Base-by-base conservation (phyloP, 2,888 invertebrate species). In the Acleris laterana region DNA sequence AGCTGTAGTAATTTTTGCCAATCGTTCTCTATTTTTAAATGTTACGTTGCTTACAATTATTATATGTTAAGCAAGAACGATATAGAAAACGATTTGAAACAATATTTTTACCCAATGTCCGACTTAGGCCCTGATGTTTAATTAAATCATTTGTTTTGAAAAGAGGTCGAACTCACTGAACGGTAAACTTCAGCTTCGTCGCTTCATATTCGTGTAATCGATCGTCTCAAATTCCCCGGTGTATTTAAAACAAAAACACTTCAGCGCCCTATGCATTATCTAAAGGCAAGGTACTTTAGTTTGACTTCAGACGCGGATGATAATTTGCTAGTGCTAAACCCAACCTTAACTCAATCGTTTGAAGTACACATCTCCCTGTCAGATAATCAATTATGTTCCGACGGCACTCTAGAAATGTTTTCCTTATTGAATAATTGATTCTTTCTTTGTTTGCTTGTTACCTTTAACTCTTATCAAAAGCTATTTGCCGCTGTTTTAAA, bases 371-470 rank as follows among this genome's bases (percentile, higher is more conserved):
- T 17, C 38, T n/a, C 38, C n/a, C 5, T 58, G 58, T 32, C 44
- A 25, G 7, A 4, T 9, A 25, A 52, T 63, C 38, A 52, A 63
- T 59, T 53, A 59, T 53, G 28, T 56, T 50, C 42, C 20, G 20
- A 16, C 28, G 20, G 48, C 38, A 46, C 52, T 63, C 51, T 32
- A 52, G 63, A 63, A 44, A 53, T 51, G 28, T 53, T 46, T 59
- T 53, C 58, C 48, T 17, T 48, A 32, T 59, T 64, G 53, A 64
- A 64, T 64, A 64, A 64, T 64, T 64, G 63, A 64, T 53, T 53
- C n/a, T 59, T 53, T 32, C 49, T 50, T 63, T 63, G 58, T 63
- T 63, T 58, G 58, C 32, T 62, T 52, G 25, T 57, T 56, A 50
- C 52, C 25, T 57, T 62, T 59, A 64, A 59, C 48, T 49, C 53